Conservation (phyloP, 2,888 invertebrate species). For the Meghimatium bilineatum region DNA sequence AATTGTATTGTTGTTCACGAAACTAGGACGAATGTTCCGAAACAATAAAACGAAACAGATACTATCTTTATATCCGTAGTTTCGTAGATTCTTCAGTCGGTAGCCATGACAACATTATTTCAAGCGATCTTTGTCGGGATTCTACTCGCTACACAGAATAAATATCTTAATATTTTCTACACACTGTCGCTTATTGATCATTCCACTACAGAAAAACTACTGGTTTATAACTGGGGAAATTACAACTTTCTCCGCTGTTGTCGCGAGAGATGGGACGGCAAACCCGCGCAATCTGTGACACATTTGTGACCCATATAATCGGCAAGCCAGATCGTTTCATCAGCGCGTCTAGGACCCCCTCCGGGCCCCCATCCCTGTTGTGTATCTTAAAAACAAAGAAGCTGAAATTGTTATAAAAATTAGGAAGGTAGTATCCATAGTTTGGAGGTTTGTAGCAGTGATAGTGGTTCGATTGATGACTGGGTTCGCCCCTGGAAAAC, state of each 20-base stretch:
- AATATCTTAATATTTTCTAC: neutral
- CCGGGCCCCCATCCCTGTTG: too few species aligned
- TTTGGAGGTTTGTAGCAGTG: too few species aligned
- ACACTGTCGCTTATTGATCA: neutral
- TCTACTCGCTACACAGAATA: neutral
- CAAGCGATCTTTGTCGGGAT: neutral
- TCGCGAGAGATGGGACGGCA: neutral
- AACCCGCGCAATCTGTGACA: neutral
- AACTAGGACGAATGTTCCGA: neutral
- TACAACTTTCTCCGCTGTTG: neutral
- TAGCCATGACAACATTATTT: neutral
- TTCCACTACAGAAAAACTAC: neutral
- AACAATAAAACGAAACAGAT: neutral
- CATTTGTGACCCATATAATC: neutral
- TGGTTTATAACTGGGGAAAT: constrained; percentile 5
- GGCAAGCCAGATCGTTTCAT: neutral
- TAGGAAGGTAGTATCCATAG: too few species aligned
- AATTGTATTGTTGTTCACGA: neutral
- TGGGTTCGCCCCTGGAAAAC: too few species aligned
- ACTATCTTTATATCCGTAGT: neutral
- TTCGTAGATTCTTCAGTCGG: neutral
- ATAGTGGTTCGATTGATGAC: too few species aligned
- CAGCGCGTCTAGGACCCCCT: too few species aligned
- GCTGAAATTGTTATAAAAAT: too few species aligned
- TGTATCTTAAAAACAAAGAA: too few species aligned